Percentiles rank a stretch among this genome's conserved stretches.
These are phyloP conservation scores for Pelvicachromis taeniatus DNA, from an alignment of 2,113 vertebrate genomes.

Conservation along the genomic window DNA sequence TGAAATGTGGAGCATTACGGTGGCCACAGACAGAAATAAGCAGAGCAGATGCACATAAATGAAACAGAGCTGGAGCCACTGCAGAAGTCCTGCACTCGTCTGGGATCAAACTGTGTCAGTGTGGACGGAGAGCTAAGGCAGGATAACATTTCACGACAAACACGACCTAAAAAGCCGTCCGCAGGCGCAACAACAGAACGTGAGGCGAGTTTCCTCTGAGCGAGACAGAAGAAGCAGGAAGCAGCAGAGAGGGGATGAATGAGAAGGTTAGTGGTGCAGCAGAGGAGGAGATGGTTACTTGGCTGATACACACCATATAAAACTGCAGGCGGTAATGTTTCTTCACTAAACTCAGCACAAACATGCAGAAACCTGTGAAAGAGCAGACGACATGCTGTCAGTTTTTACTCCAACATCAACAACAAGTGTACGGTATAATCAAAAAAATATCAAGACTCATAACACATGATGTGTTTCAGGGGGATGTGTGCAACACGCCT, in stretches of 20 bases:
- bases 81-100: not conserved
- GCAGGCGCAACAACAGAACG: not conserved
- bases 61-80: not conserved
- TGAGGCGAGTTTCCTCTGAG: not conserved
- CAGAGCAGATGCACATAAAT: not conserved
- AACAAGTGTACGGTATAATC: not conserved
- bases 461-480: not conserved
- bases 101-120: not conserved
- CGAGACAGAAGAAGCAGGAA: not conserved
- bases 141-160: not conserved
- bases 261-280: not conserved
- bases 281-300: conserved; percentile 30
- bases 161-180: accelerated
- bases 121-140: not conserved
- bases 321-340: conserved; percentile 99
- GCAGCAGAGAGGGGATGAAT: not conserved
- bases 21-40: not conserved
- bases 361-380: conserved; percentile 99
- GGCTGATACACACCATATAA: conserved; percentile 95
- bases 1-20: not conserved
- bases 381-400: conserved; percentile 78
- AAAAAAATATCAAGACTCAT: not conserved
- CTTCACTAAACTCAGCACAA: conserved; percentile 99
- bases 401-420: conserved; percentile 3
- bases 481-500: not conserved